A percentile compares a stretch with the other conserved stretches of the same genome.
phyloP scores from a whole-genome alignment of 2,888 invertebrate species.

The Dicycla oo region DNA sequence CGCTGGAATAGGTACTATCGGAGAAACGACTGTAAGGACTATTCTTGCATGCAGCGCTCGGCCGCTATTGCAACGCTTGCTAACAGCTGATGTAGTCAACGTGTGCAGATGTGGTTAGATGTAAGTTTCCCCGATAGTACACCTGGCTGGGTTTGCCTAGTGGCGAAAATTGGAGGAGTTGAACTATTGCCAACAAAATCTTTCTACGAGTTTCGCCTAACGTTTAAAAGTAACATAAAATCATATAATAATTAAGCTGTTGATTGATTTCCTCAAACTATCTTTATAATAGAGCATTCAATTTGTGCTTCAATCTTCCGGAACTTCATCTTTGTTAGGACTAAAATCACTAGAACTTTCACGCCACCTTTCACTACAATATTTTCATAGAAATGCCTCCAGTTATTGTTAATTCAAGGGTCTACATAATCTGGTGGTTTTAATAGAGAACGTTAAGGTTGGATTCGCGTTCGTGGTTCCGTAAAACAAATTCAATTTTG shows the following conservation, averaged over 20 bases:
- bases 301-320: slow-evolving; percentile 67
- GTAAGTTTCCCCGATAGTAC: no score
- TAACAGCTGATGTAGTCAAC: no score
- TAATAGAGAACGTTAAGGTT: slow-evolving; percentile 65
- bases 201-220: not conserved
- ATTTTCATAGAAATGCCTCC: slow-evolving; percentile 21
- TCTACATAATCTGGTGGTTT: slow-evolving; percentile 58
- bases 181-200: not conserved
- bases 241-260: slow-evolving; percentile 3
- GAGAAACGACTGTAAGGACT: no score
- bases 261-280: slow-evolving; percentile 44
- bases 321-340: slow-evolving; percentile 61
- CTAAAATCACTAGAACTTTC: slow-evolving; percentile 54
- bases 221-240: slow-evolving; percentile 2
- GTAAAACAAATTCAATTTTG: slow-evolving; percentile 76
- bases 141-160: no score
- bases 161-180: no score
- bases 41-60: no score
- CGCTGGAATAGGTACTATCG: no score
- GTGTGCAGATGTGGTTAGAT: no score
- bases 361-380: slow-evolving; percentile 25
- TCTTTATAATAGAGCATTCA: slow-evolving; percentile 47
- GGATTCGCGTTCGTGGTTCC: slow-evolving; percentile 69
- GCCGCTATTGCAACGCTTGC: no score
- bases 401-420: slow-evolving; percentile 27